Evolutionary conservation across 37 sponge, comb jelly and placozoan species (phyloP).

Genomic region (Beroe forskalii): DNA sequence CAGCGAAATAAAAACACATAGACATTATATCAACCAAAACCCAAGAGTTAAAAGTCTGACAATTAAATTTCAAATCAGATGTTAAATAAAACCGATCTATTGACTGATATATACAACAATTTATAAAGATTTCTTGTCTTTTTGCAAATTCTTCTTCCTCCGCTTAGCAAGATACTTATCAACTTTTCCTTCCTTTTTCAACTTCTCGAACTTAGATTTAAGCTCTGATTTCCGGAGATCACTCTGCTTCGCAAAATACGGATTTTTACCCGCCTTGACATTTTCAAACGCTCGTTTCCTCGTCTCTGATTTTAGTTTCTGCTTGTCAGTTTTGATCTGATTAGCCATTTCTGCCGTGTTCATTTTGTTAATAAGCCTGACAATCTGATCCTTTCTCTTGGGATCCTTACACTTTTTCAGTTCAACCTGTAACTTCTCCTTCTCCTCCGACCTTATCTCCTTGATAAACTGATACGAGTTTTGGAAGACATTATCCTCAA

Average conservation of each 20-base stretch:
- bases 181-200: conserved; percentile 63
- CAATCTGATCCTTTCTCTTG: neutral
- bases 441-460: conserved; percentile 61
- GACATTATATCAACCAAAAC: no score
- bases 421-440: neutral
- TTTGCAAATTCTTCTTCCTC: conserved; percentile 46
- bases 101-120: no score
- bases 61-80: no score
- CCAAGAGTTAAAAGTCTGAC: no score
- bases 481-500: conserved; percentile 24
- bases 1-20: no score
- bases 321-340: neutral
- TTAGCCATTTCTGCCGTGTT: conserved; percentile 21
- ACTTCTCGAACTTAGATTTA: conserved; percentile 15
- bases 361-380: conserved; percentile 18
- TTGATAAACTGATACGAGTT: conserved; percentile 35
- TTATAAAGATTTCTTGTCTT: conserved; percentile 53
- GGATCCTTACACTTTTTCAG: conserved; percentile 29
- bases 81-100: no score
- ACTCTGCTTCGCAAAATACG: conserved; percentile 64
- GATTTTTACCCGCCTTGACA: conserved; percentile 56
- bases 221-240: conserved; percentile 36
- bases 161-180: conserved; percentile 56
- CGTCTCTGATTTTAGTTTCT: conserved; percentile 15
- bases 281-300: conserved; percentile 2